Evolutionary conservation across 2,113 vertebrate genomes (phyloP).

Genomic region (Nicator chloris): DNA sequence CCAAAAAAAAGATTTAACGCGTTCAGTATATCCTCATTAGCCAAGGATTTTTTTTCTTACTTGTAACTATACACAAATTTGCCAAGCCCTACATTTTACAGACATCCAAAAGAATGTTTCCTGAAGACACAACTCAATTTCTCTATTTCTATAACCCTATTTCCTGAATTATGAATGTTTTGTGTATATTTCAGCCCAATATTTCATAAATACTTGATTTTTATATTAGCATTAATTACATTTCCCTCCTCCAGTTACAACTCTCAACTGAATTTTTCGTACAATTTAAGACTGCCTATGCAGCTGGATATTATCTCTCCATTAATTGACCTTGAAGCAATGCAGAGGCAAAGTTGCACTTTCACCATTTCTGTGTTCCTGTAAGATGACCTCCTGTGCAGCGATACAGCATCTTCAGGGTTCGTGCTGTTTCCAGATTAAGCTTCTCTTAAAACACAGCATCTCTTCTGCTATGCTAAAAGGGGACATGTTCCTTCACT

Average conservation of each 20-base stretch:
- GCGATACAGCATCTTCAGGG: not conserved
- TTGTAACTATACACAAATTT: not conserved
- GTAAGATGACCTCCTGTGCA: constrained; percentile 24
- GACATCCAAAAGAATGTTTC: not conserved
- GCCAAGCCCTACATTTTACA: not conserved
- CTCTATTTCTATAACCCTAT: not conserved
- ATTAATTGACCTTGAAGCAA: constrained; percentile 46
- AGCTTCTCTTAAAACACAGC: not conserved
- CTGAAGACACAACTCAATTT: not conserved
- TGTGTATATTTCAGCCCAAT: not conserved
- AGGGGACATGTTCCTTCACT: not conserved
- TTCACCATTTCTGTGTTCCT: constrained; percentile 10
- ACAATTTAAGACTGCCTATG: not conserved
- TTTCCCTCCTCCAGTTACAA: not conserved
- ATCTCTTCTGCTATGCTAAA: not conserved
- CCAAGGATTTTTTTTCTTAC: not conserved
- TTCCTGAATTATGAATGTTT: constrained; percentile 7
- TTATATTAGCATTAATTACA: constrained; percentile 25
- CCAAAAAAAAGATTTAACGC: not conserved
- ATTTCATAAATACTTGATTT: not conserved
- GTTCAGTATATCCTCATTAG: not conserved
- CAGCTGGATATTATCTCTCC: not conserved
- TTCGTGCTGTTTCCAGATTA: not conserved
- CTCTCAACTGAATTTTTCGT: not conserved
- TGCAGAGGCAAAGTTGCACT: constrained; percentile 38